phyloP scores from a whole-genome alignment of 2,113 vertebrate genomes.

The Aplodontia rufa region DNA sequence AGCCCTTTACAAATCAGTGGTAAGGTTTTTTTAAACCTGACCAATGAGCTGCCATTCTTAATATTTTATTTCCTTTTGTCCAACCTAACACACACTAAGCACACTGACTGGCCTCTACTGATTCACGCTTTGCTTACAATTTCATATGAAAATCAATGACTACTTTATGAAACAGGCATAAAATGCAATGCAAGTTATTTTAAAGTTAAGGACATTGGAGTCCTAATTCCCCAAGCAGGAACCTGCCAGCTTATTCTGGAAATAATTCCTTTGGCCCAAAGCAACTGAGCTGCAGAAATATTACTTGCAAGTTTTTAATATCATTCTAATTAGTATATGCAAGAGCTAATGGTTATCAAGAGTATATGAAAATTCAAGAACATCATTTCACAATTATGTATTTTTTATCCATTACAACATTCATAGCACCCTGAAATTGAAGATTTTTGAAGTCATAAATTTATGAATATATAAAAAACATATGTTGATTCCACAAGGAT shows the following conservation, averaged over 20 bases:
- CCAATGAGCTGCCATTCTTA: background rate
- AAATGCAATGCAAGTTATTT: conserved; percentile 73
- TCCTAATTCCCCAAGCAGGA: conserved; percentile 65
- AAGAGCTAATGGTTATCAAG: conserved; percentile 71
- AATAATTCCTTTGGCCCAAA: conserved; percentile 53
- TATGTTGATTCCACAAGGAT: conserved; percentile 80
- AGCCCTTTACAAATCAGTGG: background rate
- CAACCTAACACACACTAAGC: background rate
- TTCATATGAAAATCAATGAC: conserved; percentile 57
- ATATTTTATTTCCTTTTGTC: background rate
- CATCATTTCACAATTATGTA: conserved; percentile 64
- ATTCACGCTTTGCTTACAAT: conserved; percentile 39
- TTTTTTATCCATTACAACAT: conserved; percentile 73
- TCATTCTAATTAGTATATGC: conserved; percentile 58
- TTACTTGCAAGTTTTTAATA: conserved; percentile 65
- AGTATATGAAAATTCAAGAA: conserved; percentile 74
- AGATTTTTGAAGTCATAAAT: conserved; percentile 73
- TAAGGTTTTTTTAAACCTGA: background rate
- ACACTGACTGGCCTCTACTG: background rate
- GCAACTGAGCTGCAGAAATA: conserved; percentile 52
- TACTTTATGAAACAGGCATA: conserved; percentile 62
- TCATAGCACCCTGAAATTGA: conserved; percentile 65
- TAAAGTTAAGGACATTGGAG: conserved; percentile 63
- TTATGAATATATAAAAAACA: conserved; percentile 83
- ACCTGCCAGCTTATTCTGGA: conserved; percentile 68